Evolutionary conservation across 2,888 invertebrate genomes (phyloP).

Genomic region (Mythimna albipuncta): DNA sequence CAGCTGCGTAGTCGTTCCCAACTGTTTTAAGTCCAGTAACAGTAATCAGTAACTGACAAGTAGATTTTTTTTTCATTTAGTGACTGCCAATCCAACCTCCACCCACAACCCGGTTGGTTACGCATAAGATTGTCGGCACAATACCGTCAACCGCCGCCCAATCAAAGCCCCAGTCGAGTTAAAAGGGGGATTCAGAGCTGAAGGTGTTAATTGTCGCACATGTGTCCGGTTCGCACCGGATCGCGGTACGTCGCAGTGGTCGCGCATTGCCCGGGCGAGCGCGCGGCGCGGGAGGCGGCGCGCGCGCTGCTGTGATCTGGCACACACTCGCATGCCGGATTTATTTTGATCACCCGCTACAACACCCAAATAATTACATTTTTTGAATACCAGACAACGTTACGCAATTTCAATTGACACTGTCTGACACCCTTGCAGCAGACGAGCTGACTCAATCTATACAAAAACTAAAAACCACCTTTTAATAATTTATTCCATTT

Average conservation of each 20-base stretch:
- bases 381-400: constrained; percentile 85
- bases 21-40: neutral
- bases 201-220: constrained; percentile 57
- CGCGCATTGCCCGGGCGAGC: constrained; percentile 64
- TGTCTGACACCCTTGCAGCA: constrained; percentile 59
- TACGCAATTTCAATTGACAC: constrained; percentile 78
- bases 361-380: constrained; percentile 83
- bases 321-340: constrained; percentile 76
- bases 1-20: neutral
- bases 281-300: constrained; percentile 35
- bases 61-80: neutral
- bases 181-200: constrained; percentile 35
- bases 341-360: constrained; percentile 83
- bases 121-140: neutral
- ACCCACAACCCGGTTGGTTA: neutral
- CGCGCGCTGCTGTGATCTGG: constrained; percentile 69
- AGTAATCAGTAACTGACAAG: neutral
- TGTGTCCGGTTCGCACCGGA: constrained; percentile 51
- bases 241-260: constrained; percentile 39
- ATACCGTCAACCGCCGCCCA: neutral
- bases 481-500: constrained; percentile 16
- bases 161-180: constrained; percentile 11
- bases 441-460: constrained; percentile 12
- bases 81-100: neutral
- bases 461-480: constrained; percentile 8